phyloP scores from a whole-genome alignment of 2,888 invertebrate genomes.

The Pachycephus smyrnensis region DNA sequence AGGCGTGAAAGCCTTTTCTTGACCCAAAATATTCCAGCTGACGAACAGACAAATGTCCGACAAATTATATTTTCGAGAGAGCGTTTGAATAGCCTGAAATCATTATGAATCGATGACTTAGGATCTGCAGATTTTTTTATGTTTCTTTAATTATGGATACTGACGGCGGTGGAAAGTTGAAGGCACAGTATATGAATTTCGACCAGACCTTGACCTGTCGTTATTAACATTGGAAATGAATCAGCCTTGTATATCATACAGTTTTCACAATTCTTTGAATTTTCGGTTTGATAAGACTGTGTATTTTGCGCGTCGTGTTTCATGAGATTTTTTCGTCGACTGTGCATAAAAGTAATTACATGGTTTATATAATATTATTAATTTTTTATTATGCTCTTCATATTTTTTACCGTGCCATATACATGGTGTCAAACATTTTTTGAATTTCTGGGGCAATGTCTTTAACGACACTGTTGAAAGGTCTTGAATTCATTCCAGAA shows the following conservation, averaged over 20 bases:
- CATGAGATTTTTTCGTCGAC: not conserved
- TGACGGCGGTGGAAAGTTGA: slow-evolving; percentile 48
- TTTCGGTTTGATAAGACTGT: not conserved
- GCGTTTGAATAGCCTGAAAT: slow-evolving; percentile 37
- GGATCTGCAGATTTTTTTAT: not conserved
- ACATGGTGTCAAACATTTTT: slow-evolving; percentile 36
- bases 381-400: not conserved
- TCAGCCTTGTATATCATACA: slow-evolving; percentile 19
- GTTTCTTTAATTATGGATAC: slow-evolving; percentile 19
- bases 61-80: slow-evolving; percentile 16
- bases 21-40: slow-evolving; percentile 50
- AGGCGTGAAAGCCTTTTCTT: slow-evolving; percentile 44
- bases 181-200: slow-evolving; percentile 51
- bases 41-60: slow-evolving; percentile 43
- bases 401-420: slow-evolving; percentile 33
- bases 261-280: slow-evolving; percentile 17
- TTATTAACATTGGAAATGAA: slow-evolving; percentile 40
- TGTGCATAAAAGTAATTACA: not conserved
- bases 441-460: slow-evolving; percentile 33
- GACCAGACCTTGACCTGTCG: slow-evolving; percentile 47
- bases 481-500: not conserved
- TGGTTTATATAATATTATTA: not conserved
- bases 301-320: not conserved
- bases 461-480: slow-evolving; percentile 19
- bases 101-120: not conserved